Conservation (phyloP, 2,888 invertebrate species). For the Horisme vitalbata region DNA sequence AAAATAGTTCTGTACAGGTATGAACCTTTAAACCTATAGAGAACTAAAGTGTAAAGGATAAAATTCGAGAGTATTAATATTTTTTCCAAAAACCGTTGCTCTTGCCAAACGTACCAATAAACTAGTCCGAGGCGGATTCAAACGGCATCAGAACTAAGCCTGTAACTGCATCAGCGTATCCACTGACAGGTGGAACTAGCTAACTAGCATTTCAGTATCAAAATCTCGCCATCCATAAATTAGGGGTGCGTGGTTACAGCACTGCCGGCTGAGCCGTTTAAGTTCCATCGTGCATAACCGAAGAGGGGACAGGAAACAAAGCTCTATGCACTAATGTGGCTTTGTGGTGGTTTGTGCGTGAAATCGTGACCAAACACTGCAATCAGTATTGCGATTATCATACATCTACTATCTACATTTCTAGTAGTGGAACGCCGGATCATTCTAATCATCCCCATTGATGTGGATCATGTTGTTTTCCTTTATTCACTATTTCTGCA, state of each 20-base stretch:
- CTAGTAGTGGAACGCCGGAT: no score
- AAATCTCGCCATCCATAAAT: conserved; percentile 73
- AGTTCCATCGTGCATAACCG: conserved; percentile 67
- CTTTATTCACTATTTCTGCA: no score
- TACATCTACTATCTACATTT: no score
- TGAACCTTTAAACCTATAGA: no score
- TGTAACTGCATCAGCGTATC: conserved; percentile 4
- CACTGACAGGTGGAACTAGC: background rate
- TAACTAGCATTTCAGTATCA: conserved; percentile 37
- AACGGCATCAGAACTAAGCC: conserved; percentile 3
- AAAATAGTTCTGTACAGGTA: no score
- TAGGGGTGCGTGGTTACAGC: conserved; percentile 56
- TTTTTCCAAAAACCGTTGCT: no score
- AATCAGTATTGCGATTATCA: background rate
- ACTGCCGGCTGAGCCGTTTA: conserved; percentile 59
- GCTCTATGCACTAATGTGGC: conserved; percentile 24
- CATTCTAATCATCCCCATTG: no score
- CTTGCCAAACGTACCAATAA: background rate
- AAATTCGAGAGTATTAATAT: no score
- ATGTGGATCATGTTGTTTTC: no score
- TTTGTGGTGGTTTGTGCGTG: conserved; percentile 16
- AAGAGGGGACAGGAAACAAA: conserved; percentile 54
- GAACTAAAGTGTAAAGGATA: no score
- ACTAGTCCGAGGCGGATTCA: conserved; percentile 10
- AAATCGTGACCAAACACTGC: conserved; percentile 11